A percentile compares a stretch with the other conserved stretches of the same genome.
phyloP scores from a whole-genome alignment of 2,113 vertebrate species.

The Calidris pugnax region DNA sequence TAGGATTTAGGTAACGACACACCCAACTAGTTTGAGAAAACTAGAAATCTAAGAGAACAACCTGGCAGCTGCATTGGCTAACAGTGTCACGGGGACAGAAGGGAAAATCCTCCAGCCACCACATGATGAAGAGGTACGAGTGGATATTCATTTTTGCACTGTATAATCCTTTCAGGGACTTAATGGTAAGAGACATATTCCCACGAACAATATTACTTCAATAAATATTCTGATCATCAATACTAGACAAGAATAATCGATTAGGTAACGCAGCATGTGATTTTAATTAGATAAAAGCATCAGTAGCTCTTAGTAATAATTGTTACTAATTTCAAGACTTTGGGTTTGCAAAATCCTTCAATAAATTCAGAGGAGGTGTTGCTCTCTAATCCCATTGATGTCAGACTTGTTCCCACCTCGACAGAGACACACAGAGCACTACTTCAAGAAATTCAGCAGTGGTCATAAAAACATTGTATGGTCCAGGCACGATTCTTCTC shows the following conservation, averaged over 20 bases:
- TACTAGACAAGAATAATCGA: background rate
- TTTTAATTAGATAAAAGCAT: background rate
- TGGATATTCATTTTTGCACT: background rate
- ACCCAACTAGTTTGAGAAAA: background rate
- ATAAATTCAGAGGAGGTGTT: background rate
- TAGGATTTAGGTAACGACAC: background rate
- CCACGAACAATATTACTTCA: background rate
- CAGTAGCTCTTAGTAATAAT: background rate
- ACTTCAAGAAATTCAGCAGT: background rate
- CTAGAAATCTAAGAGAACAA: background rate
- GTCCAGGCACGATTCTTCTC: background rate
- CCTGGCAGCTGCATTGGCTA: background rate
- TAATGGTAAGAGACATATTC: background rate
- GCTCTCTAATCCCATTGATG: background rate
- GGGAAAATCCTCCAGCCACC: background rate
- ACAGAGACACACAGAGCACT: fast-evolving
- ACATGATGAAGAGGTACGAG: background rate
- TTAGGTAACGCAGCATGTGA: background rate
- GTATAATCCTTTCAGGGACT: background rate
- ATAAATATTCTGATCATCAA: background rate
- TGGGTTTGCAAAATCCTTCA: background rate
- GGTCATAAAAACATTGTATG: background rate
- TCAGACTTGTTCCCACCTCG: background rate
- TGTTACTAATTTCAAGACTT: background rate
- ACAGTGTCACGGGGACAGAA: background rate